Percentiles rank a stretch among this genome's conserved stretches.
Conservation (phyloP, 2,888 invertebrate species). For the Trichopoda pennipes region DNA sequence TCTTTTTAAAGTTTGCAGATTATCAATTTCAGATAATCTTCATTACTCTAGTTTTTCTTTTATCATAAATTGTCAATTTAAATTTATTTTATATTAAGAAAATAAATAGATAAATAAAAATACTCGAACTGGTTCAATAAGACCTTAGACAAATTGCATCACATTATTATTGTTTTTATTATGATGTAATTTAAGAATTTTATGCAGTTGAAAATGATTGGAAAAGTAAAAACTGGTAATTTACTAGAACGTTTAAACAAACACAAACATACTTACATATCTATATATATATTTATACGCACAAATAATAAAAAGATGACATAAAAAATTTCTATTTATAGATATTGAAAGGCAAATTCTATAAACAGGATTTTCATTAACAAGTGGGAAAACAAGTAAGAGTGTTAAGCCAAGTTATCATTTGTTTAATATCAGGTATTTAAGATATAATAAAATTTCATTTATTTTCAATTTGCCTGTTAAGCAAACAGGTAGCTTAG, state of each 20-base stretch:
- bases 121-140: not conserved
- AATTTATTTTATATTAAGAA: conserved; percentile 12
- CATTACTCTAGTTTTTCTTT: conserved; percentile 22
- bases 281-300: not conserved
- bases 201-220: conserved; percentile 25
- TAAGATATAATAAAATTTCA: conserved; percentile 33
- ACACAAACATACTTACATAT: not conserved
- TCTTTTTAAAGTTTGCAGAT: conserved; percentile 13
- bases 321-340: conserved; percentile 45
- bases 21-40: conserved; percentile 17
- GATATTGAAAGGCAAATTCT: not conserved
- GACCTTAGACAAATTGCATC: conserved; percentile 49
- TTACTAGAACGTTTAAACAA: not conserved
- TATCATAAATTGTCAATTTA: conserved; percentile 33
- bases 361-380: conserved; percentile 38
- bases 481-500: not conserved
- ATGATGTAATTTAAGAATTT: conserved; percentile 56
- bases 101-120: not conserved
- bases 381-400: conserved; percentile 44
- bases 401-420: conserved; percentile 7
- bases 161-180: conserved; percentile 37
- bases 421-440: conserved; percentile 5
- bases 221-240: conserved; percentile 42
- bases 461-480: not conserved
- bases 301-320: conserved; percentile 7